Evolutionary conservation across 2,888 invertebrate genomes (phyloP).

Genomic region (Scrobipalpa costella): DNA sequence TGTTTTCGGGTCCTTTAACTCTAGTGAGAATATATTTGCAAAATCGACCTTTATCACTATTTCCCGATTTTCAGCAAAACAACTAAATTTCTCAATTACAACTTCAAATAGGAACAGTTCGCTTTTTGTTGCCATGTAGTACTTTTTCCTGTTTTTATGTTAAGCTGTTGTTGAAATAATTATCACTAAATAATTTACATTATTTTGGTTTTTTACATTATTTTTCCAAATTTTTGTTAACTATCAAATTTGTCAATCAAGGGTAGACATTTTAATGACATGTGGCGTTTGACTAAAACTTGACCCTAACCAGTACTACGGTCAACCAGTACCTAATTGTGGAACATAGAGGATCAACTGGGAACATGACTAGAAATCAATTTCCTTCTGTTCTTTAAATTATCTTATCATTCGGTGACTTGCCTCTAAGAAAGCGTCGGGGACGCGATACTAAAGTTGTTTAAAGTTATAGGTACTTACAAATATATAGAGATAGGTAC

Average conservation of each 20-base stretch:
- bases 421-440: too few species aligned
- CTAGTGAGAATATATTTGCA: constrained; percentile 69
- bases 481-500: too few species aligned
- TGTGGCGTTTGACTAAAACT: too few species aligned
- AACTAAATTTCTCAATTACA: constrained; percentile 63
- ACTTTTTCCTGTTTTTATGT: constrained; percentile 35
- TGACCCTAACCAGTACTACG: too few species aligned
- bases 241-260: neutral
- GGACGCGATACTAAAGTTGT: too few species aligned
- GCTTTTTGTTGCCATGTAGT: constrained; percentile 64
- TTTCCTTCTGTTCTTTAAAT: too few species aligned
- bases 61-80: constrained; percentile 55
- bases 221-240: neutral
- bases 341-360: too few species aligned
- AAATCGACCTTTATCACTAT: constrained; percentile 69
- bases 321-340: too few species aligned
- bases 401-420: too few species aligned
- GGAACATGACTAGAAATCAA: too few species aligned
- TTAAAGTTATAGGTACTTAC: too few species aligned
- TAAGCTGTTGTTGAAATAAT: constrained; percentile 3
- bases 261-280: neutral
- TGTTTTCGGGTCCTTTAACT: constrained; percentile 71
- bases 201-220: neutral
- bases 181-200: constrained; percentile 16
- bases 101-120: constrained; percentile 74